phyloP scores from a whole-genome alignment of 1,140 invertebrate genomes.

The Homalodisca vitripennis region DNA sequence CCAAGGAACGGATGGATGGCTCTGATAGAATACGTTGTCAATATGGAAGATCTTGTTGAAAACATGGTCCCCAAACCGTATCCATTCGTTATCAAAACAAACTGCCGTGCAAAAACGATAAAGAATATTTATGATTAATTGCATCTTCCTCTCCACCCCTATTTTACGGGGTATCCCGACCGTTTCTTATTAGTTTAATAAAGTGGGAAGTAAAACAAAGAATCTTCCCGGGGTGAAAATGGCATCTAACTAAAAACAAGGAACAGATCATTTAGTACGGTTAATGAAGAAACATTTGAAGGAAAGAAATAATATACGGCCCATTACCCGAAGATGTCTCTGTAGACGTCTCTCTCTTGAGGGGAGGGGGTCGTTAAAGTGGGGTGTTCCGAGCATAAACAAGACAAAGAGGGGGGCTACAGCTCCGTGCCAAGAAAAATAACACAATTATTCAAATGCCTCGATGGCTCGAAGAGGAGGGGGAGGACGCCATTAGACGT shows the following conservation, averaged over 20 bases:
- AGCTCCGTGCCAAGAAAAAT: constrained; percentile 9
- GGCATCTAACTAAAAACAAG: background rate
- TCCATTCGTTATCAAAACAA: no score
- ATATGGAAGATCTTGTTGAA: no score
- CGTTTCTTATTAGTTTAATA: no score
- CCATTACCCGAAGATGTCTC: constrained; percentile 8
- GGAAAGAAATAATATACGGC: constrained; percentile 1
- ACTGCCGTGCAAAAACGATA: no score
- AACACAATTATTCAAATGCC: constrained; percentile 11
- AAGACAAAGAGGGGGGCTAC: background rate
- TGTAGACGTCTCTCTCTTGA: background rate
- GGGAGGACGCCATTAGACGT: background rate
- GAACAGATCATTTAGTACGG: background rate
- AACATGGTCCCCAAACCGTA: no score
- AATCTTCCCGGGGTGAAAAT: background rate
- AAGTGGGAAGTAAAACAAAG: background rate
- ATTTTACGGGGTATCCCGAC: no score
- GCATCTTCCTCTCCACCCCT: no score
- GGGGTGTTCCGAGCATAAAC: constrained; percentile 1
- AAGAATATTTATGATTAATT: no score
- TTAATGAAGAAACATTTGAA: constrained; percentile 11
- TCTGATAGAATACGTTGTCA: no score
- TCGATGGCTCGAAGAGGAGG: background rate
- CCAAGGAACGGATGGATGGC: no score
- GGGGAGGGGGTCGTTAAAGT: constrained; percentile 6